Evolutionary conservation across 2,797 vertebrate species (phyloP), one percentile per base, ranked within the genome.

Genomic region (Tenualosa thibaudeaui): DNA sequence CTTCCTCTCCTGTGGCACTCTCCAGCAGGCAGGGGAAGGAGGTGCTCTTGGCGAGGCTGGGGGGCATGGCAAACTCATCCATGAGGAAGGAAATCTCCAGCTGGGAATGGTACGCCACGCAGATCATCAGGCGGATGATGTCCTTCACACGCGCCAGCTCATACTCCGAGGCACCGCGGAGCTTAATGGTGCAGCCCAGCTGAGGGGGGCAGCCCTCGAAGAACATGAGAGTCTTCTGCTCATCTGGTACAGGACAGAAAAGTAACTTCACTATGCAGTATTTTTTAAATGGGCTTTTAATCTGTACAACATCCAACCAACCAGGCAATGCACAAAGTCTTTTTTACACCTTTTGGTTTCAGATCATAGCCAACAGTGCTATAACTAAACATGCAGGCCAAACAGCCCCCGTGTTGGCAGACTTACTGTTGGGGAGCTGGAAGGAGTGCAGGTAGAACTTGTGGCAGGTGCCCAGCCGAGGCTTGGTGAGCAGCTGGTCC

Each of bases 61-160:
- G 98, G 0, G 98, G 98, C 98, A 99, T 99, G 53, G 98, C 98
- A 86, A 99, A 99, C 89, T 99, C 98, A 81, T 99, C 98, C 98
- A 99, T 99, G 85, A 99, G 97, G 90, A 99, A 99, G n/a, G 98
- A 99, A 87, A 99, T 99, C 93, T 99, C 98, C 84, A 99, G 94
- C 90, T 99, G 98, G 17, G 97, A 99, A 95, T 99, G 98, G 91
- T 99, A 99, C 82, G 98, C 98, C 86, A 99, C 97, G 62, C 96
- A 99, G 90, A 98, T 91, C 98, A 99, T 99, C 89, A 99, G 96
- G 91, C 97, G 95, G 0, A 99, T 95, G 89, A 99, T 98, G 91
- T 99, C 98, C 90, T 99, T 99, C 83, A 99, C 98, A 54, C 97
- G 92, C 58, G 98, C 96, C 91, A 99, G 92, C 91, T 99, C 98